Evolutionary conservation across 2,113 vertebrate genomes (phyloP).

Genomic region (Brachionichthys hirsutus): DNA sequence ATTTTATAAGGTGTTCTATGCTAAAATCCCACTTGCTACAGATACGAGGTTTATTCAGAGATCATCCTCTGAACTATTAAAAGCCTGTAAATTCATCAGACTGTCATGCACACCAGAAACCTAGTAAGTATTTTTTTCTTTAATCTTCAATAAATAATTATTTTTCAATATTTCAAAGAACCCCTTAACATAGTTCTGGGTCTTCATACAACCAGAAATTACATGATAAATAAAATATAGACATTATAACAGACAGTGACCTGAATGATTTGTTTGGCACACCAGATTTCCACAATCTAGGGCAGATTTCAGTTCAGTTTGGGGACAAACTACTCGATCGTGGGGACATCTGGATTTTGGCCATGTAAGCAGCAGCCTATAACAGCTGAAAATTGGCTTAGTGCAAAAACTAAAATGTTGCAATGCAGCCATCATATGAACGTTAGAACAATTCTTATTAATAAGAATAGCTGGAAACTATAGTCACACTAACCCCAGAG

Average conservation of each 20-base stretch:
- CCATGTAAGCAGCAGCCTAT: conserved; percentile 71
- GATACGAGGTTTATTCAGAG: conserved; percentile 54
- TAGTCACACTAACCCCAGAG: conserved; percentile 48
- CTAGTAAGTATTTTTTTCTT: conserved; percentile 23
- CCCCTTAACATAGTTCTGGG: conserved; percentile 52
- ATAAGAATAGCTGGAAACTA: conserved; percentile 49
- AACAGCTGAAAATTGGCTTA: conserved; percentile 71
- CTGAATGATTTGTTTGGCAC: conserved; percentile 75
- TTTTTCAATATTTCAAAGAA: conserved; percentile 48
- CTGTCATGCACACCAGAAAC: conserved; percentile 49
- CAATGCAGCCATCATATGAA: conserved; percentile 57
- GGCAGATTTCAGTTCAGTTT: conserved; percentile 30
- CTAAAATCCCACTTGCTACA: conserved; percentile 35
- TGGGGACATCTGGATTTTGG: conserved; percentile 59
- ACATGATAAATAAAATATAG: conserved; percentile 58
- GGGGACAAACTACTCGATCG: conserved; percentile 12
- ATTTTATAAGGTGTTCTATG: conserved; percentile 20
- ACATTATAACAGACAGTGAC: conserved; percentile 64
- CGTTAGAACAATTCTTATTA: conserved; percentile 53
- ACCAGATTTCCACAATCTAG: conserved; percentile 59
- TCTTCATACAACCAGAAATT: conserved; percentile 58
- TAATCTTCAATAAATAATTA: conserved; percentile 57
- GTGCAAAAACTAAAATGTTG: conserved; percentile 72
- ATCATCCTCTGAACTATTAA: conserved; percentile 43
- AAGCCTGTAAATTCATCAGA: conserved; percentile 59